Evolutionary conservation across 2,888 invertebrate genomes (phyloP).

Genomic region (Glyphotaelius pellucidus): DNA sequence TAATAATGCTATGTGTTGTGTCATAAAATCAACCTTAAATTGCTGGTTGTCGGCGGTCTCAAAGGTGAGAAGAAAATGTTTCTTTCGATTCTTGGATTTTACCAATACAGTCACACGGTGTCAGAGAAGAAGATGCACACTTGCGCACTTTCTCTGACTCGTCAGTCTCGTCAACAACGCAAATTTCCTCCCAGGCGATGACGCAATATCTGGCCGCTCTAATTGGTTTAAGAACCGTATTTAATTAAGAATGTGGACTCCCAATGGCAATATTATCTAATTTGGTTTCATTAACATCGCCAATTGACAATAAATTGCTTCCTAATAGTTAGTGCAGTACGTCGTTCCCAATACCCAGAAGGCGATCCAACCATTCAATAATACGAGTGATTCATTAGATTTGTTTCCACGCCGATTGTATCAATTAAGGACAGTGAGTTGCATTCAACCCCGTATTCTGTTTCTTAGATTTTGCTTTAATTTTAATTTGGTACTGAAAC

Average conservation of each 20-base stretch:
- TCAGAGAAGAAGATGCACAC: background rate
- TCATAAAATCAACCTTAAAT: background rate
- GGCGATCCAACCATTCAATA: background rate
- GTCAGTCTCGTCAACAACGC: background rate
- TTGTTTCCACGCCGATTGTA: background rate
- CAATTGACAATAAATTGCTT: conserved; percentile 35
- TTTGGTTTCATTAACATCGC: conserved; percentile 39
- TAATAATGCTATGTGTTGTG: background rate
- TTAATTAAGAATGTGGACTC: conserved; percentile 28
- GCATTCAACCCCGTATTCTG: background rate
- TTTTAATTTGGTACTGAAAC: background rate
- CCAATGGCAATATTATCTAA: conserved; percentile 32
- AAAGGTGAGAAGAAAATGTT: background rate
- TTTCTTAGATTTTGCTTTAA: background rate
- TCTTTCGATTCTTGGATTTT: background rate
- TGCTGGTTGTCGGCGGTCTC: background rate
- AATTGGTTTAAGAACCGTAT: conserved; percentile 28
- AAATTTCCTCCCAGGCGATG: background rate
- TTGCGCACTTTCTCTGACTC: background rate
- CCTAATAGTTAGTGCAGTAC: conserved; percentile 26
- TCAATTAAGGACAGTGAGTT: background rate
- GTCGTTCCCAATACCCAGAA: background rate
- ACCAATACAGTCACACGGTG: background rate
- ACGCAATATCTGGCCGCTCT: background rate
- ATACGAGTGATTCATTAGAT: background rate